Base-by-base conservation (phyloP, 2,888 invertebrate species). In the Therioaphis trifolii region DNA sequence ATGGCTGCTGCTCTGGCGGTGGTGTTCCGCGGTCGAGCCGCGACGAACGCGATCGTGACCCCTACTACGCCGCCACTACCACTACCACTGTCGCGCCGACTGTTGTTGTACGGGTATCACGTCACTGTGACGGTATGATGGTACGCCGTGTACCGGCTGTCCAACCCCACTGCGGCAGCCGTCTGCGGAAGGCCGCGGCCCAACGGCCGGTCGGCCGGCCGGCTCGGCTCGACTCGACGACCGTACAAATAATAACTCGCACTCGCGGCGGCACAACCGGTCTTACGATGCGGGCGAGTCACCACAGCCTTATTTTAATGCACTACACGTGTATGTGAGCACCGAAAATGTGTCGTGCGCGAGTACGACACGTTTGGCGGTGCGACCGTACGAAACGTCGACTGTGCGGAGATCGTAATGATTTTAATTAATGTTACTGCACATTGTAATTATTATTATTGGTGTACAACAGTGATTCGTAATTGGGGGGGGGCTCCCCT, bases 21-120 rank as follows among this genome's bases (percentile, higher is more conserved):
- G 80, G 58, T 61, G 80, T 55, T 79, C 78, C 55, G 78, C 66
- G 63, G 5, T 61, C 46, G 18, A 40, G 71, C 61, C 80, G 80
- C 80, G 80, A 52, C 63, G 52, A 63, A 61, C 72, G 74, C 74
- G 82, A 82, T 74, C 74, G 82, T 74, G 74, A 74, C 82, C 82
- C 82, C 82, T 82, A 74, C 82, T 80, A 43, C 29, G 52, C 69
- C 7, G 35, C 35, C 35, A 35, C 35, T 35, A 35, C 35, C 35
- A 35, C 35, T 35, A 21, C 21, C 12, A 2, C 21, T 14, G 5
- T 9, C 7, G 52, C 68, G 1, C 40, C 35, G 68, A n/a, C n/a
- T n/a, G n/a, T n/a, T n/a, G n/a, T n/a, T n/a, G n/a, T n/a, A n/a
- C n/a, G n/a, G n/a, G n/a, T n/a, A n/a, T n/a, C n/a, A n/a, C 35